Conservation (phyloP, 2,113 vertebrate species). For the Marmota flaviventris region DNA sequence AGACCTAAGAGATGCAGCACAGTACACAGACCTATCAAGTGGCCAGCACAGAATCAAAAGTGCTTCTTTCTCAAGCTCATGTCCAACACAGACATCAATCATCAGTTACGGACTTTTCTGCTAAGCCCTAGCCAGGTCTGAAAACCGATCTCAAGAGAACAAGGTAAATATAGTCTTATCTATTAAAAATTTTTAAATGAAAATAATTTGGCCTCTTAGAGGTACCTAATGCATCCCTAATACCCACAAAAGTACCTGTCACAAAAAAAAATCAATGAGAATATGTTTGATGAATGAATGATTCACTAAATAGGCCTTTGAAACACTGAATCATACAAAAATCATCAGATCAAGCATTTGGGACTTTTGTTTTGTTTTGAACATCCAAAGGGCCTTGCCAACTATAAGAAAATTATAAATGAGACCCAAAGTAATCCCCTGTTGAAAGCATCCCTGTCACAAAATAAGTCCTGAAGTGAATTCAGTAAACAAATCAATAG, state of each 20-base stretch:
- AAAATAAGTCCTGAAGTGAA: conserved; percentile 66
- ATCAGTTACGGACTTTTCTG: not conserved
- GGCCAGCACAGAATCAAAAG: not conserved
- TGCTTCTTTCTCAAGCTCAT: rapidly evolving
- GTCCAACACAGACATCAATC: not conserved
- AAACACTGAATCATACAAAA: not conserved
- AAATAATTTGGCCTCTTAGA: not conserved
- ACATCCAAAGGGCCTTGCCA: not conserved
- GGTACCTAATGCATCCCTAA: not conserved
- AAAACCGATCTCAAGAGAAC: not conserved
- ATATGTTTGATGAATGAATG: conserved; percentile 4
- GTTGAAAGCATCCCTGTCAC: conserved; percentile 52
- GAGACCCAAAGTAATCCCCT: conserved; percentile 49
- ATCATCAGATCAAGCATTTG: not conserved
- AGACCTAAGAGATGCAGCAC: not conserved
- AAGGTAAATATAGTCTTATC: not conserved
- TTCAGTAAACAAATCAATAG: conserved; percentile 78
- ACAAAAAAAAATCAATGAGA: not conserved
- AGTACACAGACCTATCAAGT: not conserved
- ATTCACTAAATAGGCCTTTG: not conserved
- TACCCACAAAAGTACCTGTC: not conserved
- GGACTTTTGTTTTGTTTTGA: not conserved
- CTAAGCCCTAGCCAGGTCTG: not conserved
- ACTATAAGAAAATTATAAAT: conserved; percentile 60
- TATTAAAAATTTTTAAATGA: not conserved